Base-by-base conservation (phyloP, 2,113 vertebrate genomes). In the Glaucomys volans region DNA sequence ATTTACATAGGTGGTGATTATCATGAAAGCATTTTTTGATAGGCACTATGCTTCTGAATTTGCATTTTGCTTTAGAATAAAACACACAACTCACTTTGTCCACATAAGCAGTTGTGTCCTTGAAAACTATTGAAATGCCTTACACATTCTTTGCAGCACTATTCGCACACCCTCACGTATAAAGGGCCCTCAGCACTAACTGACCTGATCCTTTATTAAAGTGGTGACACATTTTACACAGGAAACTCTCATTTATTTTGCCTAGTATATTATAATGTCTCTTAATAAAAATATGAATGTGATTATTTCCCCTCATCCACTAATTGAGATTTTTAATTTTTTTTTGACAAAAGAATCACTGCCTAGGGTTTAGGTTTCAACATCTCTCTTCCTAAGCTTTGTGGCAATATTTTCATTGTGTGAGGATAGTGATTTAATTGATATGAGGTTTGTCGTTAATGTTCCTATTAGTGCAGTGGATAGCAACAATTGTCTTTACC, bases 101-200 rank as follows among this genome's bases (percentile, higher is more conserved):
- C 77, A 97, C 80, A 88, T 95, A 35, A 42, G 64, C 8, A 74
- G 22, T 28, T 82, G 24, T 66, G n/a, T 95, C 79, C 59, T 95
- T 98, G 86, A 95, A 97, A 96, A 69, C 59, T 72, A 42, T 59
- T 92, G 37, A 90, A 92, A 90, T 96, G 0, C 5, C 91, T 97
- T 93, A 62, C 35, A 17, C 4, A 59, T 92, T 96, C 47, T 92
- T 95, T 91, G 90, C 77, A 91, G 93, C 74, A 59, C 89, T 74
- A 69, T 57, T 88, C n/a, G n/a, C 28, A 77, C 9, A 57, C 0
- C 0, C 50, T 84, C 62, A 12, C 90, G 3, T 40, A 9, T 76
- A 91, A 93, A 92, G 69, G n/a, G 57, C 91, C 87, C 47, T 72
- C 62, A 77, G n/a, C 71, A 93, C 62, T 59, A 92, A 69, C 20